Conservation (phyloP, 2,888 invertebrate genomes). For the Luperina nickerlii region DNA sequence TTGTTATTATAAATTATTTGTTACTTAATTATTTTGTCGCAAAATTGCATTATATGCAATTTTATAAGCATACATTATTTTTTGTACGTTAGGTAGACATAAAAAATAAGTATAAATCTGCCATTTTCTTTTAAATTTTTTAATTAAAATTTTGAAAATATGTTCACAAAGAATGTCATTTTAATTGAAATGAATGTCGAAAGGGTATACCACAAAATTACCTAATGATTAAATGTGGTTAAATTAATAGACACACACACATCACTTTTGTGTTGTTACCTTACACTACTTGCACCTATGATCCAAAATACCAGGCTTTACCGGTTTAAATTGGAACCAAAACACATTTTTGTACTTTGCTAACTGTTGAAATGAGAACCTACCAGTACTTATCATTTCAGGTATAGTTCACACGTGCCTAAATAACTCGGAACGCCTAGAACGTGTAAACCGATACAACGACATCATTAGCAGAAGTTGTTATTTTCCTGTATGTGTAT, state of each 20-base stretch:
- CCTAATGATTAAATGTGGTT: neutral
- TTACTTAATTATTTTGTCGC: neutral
- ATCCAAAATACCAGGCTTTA: neutral
- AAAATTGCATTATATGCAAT: too few relatives aligned
- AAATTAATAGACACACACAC: neutral
- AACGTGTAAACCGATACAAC: neutral
- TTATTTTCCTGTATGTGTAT: neutral
- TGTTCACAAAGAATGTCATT: neutral
- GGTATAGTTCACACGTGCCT: neutral
- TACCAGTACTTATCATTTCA: neutral
- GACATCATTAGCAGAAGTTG: neutral
- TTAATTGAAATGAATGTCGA: neutral
- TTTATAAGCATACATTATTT: neutral
- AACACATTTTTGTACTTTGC: neutral
- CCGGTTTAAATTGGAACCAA: neutral
- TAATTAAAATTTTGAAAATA: neutral
- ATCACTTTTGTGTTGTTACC: neutral
- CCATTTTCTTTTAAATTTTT: neutral
- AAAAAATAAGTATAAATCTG: neutral
- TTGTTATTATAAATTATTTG: too few relatives aligned
- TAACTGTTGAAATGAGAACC: neutral
- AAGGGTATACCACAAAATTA: conserved; percentile 9
- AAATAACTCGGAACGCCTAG: neutral
- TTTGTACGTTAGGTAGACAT: neutral
- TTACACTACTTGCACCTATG: neutral